A percentile compares a stretch with the other conserved stretches of the same genome.
Conservation (phyloP, 2,888 invertebrate genomes). For the Caenorhabditis afra region DNA sequence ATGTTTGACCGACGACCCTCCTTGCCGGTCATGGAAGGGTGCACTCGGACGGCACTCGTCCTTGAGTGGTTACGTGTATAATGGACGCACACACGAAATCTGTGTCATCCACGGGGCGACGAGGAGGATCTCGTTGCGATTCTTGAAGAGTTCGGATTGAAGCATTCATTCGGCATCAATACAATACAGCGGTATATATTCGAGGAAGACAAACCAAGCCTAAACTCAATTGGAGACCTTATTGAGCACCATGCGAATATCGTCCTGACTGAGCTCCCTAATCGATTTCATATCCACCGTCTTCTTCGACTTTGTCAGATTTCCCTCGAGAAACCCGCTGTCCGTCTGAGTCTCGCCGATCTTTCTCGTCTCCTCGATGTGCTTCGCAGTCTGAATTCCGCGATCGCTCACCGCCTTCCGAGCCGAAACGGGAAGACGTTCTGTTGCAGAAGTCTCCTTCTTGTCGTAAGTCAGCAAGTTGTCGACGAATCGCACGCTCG, state of each 20-base stretch:
- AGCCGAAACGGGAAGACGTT: neutral
- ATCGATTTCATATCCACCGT: slow-evolving; percentile 35
- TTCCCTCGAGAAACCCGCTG: neutral
- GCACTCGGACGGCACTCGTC: slow-evolving; percentile 16
- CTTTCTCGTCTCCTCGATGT: slow-evolving; percentile 4
- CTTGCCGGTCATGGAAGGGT: slow-evolving; percentile 17
- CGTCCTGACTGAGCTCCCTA: slow-evolving; percentile 33
- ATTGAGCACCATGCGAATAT: slow-evolving; percentile 31
- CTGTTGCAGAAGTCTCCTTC: too few relatives aligned
- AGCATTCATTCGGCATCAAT: too few relatives aligned
- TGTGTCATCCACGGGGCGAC: too few relatives aligned
- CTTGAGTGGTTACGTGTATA: slow-evolving; percentile 17
- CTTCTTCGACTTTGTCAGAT: slow-evolving; percentile 15
- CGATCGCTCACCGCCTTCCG: slow-evolving; percentile 32
- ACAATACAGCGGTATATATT: neutral
- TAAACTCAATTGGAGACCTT: slow-evolving; percentile 11
- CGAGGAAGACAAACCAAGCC: neutral
- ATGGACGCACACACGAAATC: neutral
- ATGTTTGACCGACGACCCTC: neutral
- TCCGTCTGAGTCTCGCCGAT: slow-evolving; percentile 47
- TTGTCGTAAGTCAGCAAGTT: slow-evolving; percentile 18
- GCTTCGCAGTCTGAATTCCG: slow-evolving; percentile 26
- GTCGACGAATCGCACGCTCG: slow-evolving; percentile 23
- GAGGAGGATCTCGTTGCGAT: too few relatives aligned
- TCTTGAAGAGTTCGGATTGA: too few relatives aligned